Evolutionary conservation across 2,797 vertebrate genomes (phyloP).

Genomic region (Coendou prehensilis): DNA sequence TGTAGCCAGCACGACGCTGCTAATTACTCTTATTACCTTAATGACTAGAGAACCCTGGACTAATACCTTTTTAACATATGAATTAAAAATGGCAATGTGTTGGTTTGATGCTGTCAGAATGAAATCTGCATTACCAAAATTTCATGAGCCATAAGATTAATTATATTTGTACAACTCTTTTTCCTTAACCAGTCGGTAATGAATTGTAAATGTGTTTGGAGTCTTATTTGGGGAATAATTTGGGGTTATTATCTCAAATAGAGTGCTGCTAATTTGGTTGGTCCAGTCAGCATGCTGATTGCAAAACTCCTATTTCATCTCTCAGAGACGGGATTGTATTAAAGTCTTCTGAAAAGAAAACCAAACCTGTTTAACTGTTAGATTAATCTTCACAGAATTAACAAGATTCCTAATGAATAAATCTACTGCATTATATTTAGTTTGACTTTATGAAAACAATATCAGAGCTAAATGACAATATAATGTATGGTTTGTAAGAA

Average conservation of each 20-base stretch:
- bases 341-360: conserved; percentile 70
- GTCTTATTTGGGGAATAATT: conserved; percentile 81
- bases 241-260: conserved; percentile 79
- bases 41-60: conserved; percentile 53
- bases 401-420: conserved; percentile 79
- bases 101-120: conserved; percentile 78
- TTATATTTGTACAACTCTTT: conserved; percentile 81
- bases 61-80: conserved; percentile 64
- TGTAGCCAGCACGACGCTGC: background rate
- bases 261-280: conserved; percentile 74
- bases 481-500: conserved; percentile 63
- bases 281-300: conserved; percentile 50
- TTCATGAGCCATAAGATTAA: conserved; percentile 79
- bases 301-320: conserved; percentile 61
- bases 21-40: conserved; percentile 69
- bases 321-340: conserved; percentile 53
- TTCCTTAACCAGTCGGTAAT: conserved; percentile 69
- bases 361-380: conserved; percentile 72
- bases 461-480: conserved; percentile 70
- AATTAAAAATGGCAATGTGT: conserved; percentile 60
- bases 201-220: conserved; percentile 62
- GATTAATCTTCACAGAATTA: conserved; percentile 79
- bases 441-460: conserved; percentile 78
- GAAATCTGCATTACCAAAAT: conserved; percentile 66
- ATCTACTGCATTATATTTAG: conserved; percentile 65